Evolutionary conservation across 2,113 vertebrate species (phyloP).

Genomic region (Scolopax mira): DNA sequence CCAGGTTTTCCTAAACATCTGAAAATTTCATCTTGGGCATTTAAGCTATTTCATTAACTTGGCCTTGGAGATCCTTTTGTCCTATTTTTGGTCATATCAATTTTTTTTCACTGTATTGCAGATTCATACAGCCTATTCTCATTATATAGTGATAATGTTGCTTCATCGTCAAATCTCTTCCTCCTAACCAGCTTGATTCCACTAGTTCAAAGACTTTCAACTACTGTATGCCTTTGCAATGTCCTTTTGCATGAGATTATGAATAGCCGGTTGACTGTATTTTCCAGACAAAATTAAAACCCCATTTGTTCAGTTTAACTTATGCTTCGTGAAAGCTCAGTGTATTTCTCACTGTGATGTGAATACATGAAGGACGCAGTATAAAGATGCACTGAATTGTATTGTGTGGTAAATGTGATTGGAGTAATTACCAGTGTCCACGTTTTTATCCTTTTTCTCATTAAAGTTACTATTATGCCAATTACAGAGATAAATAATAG

Average conservation of each 20-base stretch:
- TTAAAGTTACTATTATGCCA: not conserved
- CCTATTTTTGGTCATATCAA: not conserved
- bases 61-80: not conserved
- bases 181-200: not conserved
- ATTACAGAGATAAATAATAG: constrained; percentile 41
- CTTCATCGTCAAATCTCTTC: not conserved
- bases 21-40: not conserved
- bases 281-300: constrained; percentile 72
- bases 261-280: constrained; percentile 13
- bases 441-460: constrained; percentile 27
- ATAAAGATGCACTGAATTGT: constrained; percentile 12
- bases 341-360: constrained; percentile 59
- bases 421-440: constrained; percentile 32
- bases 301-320: constrained; percentile 69
- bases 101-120: not conserved
- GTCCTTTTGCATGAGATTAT: constrained; percentile 31
- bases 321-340: constrained; percentile 60
- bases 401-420: constrained; percentile 24
- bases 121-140: not conserved
- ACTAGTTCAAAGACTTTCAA: not conserved
- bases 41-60: constrained; percentile 24
- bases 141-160: not conserved
- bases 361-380: constrained; percentile 53
- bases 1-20: not conserved
- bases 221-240: constrained; percentile 33